Conservation (phyloP, 2,797 vertebrate species). For the Sciurus vulgaris region DNA sequence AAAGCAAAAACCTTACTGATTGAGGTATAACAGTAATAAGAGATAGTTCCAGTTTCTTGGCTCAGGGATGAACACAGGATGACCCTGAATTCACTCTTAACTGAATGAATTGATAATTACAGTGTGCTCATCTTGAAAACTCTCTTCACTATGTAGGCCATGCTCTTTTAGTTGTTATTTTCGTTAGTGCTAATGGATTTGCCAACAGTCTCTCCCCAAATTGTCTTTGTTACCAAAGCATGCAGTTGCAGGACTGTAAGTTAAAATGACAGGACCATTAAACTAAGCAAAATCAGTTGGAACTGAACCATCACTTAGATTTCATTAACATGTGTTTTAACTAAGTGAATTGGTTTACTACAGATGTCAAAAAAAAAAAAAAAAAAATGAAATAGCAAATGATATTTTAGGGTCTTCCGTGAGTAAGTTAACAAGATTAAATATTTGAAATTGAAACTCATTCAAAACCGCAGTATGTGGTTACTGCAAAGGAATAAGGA, state of each 20-base stretch:
- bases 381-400: background rate
- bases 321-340: constrained; percentile 1
- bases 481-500: background rate
- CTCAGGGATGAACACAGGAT: background rate
- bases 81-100: background rate
- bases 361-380: background rate
- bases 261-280: background rate
- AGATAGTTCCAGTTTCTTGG: background rate
- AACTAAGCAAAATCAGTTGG: background rate
- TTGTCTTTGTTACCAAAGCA: background rate
- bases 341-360: background rate
- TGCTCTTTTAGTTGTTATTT: constrained; percentile 9
- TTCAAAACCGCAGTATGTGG: background rate
- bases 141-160: background rate
- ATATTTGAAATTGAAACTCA: constrained; percentile 27
- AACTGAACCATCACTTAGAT: constrained; percentile 49
- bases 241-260: background rate
- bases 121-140: background rate
- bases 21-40: background rate
- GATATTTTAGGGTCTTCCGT: background rate
- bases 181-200: constrained; percentile 14
- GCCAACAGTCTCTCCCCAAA: background rate
- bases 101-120: background rate
- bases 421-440: constrained; percentile 41
- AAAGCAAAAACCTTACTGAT: constrained; percentile 8